phyloP scores from a whole-genome alignment of 2,797 vertebrate genomes.

The Smutsia gigantea region DNA sequence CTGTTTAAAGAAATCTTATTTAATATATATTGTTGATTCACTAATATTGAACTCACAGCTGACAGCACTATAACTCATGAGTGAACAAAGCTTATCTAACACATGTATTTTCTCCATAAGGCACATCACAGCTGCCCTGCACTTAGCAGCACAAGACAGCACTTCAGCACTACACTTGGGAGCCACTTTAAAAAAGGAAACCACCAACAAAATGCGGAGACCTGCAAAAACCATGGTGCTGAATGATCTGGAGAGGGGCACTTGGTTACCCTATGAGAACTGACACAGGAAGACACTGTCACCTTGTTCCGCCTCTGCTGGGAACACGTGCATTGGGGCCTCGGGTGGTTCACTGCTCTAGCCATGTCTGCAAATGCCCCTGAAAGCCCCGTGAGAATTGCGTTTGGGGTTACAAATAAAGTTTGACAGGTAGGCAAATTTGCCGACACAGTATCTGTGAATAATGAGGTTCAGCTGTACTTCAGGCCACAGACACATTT shows the following conservation, averaged over 20 bases:
- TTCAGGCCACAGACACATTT: fast-evolving
- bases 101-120: not conserved
- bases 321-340: not conserved
- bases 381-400: not conserved
- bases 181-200: not conserved
- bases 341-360: not conserved
- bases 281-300: not conserved
- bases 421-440: not conserved
- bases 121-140: no score
- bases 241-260: not conserved
- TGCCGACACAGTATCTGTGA: not conserved
- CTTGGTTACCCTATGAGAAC: not conserved
- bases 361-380: not conserved
- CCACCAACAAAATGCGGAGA: not conserved
- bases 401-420: not conserved
- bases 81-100: not conserved
- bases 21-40: not conserved
- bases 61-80: not conserved
- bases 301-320: not conserved
- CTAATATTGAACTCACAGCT: not conserved
- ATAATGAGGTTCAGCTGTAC: not conserved
- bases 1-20: not conserved
- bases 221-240: not conserved
- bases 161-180: not conserved
- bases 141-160: no score